Conservation (phyloP, 1,140 invertebrate genomes). For the Brachionus sp. region DNA sequence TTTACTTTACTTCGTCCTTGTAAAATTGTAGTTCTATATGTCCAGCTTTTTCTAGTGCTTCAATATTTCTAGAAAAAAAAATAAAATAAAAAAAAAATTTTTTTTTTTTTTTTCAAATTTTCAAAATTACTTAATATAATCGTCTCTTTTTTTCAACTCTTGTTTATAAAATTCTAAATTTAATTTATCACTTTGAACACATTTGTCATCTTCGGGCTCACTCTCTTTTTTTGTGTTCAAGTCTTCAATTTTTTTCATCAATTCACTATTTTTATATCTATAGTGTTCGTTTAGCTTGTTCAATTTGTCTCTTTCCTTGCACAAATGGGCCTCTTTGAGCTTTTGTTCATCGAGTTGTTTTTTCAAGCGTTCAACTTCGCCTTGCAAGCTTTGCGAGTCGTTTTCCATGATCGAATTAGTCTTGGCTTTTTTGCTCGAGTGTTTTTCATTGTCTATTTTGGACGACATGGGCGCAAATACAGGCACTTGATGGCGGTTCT, state of each 20-base stretch:
- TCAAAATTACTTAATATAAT: conserved; percentile 8
- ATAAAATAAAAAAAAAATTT: background rate
- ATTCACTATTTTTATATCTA: background rate
- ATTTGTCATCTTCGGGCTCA: background rate
- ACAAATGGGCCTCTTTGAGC: background rate
- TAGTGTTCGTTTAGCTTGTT: background rate
- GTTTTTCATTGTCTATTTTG: background rate
- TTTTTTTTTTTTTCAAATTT: background rate
- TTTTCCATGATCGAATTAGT: too few relatives aligned
- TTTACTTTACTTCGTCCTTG: conserved; percentile 44
- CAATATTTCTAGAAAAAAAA: background rate
- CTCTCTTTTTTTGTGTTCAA: background rate
- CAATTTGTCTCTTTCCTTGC: background rate
- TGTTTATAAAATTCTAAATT: conserved; percentile 27
- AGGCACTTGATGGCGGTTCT: background rate
- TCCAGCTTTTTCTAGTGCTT: conserved; percentile 27
- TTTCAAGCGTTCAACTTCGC: background rate
- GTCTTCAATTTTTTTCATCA: conserved; percentile 13
- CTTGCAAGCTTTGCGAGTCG: background rate
- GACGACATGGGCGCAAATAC: background rate
- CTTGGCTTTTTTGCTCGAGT: too few relatives aligned
- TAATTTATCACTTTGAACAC: background rate
- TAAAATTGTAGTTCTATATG: conserved; percentile 43
- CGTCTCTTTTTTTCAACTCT: conserved; percentile 37
- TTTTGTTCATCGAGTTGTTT: conserved; percentile 6